phyloP scores from a whole-genome alignment of 2,113 vertebrate species.

The Brachyhypopomus occidentalis region DNA sequence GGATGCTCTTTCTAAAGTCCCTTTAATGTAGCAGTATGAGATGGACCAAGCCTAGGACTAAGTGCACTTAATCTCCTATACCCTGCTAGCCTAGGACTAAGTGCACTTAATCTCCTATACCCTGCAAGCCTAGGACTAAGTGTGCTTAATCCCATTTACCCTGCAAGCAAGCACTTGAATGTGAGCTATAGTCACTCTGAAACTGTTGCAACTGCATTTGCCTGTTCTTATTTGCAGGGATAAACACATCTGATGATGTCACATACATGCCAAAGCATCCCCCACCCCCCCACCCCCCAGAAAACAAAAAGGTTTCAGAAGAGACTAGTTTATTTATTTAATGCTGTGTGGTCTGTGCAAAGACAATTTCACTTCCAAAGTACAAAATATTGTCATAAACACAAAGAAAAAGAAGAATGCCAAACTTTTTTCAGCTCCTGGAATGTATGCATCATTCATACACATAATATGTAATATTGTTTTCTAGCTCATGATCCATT shows the following conservation, averaged over 20 bases:
- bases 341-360: neutral
- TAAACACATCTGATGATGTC: neutral
- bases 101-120: no score
- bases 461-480: neutral
- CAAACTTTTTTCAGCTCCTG: no score
- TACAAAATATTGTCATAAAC: neutral
- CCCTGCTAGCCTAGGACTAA: neutral
- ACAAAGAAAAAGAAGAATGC: neutral
- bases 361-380: neutral
- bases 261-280: neutral
- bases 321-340: neutral
- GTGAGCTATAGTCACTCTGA: neutral
- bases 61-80: neutral
- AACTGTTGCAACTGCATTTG: neutral
- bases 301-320: neutral
- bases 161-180: neutral
- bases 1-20: neutral
- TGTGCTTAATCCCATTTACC: neutral
- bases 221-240: no score
- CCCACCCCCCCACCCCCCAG: no score
- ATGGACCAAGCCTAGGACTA: neutral
- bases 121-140: no score
- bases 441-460: no score
- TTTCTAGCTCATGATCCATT: neutral
- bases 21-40: slow-evolving; percentile 13